Evolutionary conservation across 2,888 invertebrate species (phyloP), one percentile per base, ranked within the genome.

Genomic region (Aphidoletes aphidimyza): DNA sequence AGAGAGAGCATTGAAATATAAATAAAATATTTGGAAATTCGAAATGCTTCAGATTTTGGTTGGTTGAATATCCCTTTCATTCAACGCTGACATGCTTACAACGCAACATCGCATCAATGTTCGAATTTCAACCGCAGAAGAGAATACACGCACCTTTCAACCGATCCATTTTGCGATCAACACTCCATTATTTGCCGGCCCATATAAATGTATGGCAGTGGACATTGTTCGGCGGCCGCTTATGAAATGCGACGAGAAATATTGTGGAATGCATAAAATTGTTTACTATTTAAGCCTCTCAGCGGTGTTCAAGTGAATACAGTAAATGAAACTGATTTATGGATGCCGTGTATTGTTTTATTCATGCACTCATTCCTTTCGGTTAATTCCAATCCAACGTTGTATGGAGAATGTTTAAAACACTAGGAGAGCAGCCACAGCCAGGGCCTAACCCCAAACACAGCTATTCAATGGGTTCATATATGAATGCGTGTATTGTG

Each of bases 271-370:
- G 81, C 81, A 81, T 81, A 39, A 81, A 81, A 81, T 37, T 81
- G 81, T 81, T 81, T 81, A 37, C 81, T 81, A 81, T 81, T 81
- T 37, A 81, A 81, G 81, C 81, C 81, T 81, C 81, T 81, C 81
- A 81, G 81, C 81, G 81, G 81, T 81, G 81, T 81, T 81, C 81
- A 81, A 81, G 81, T 81, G 81, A 81, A 81, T 81, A 81, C 81
- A 81, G 81, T 81, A 81, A 81, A 81, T 81, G 81, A 81, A 81
- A 81, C 81, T 81, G 81, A 81, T 81, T 81, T 81, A 81, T 81
- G 81, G 81, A 81, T 81, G 36, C 37, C 37, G 81, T 37, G 81
- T 81, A 81, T 81, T 81, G 81, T 37, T 81, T 81, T 36, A 37
- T 81, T 81, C 37, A 81, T 81, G n/a, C 39, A 81, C 36, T 37